Base-by-base conservation (phyloP, 35 echinoderm and acorn worm genomes). In the Lytechinus pictus region DNA sequence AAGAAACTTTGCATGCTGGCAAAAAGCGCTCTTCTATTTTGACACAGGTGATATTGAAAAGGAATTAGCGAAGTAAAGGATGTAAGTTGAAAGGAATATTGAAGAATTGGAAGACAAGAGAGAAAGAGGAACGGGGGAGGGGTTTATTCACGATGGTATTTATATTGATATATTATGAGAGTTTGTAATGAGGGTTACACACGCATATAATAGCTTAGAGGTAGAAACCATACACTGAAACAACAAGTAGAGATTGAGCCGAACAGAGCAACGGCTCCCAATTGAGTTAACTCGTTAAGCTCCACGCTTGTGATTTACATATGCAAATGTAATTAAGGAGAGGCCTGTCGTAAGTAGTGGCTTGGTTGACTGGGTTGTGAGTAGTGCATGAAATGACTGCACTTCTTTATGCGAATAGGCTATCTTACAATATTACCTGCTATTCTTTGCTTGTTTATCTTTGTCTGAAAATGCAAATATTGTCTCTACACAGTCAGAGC, bases 241-340 rank as follows among this genome's bases (percentile, higher is more conserved):
- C 9, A 90, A 44, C 88, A 90, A 12, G 28, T 44, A 54, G 29
- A 90, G 88, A 90, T 52, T 90, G 52, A 54, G 88, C 88, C 27
- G 44, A 90, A 54, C 52, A 90, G 28, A 5, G 88, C 88, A 12
- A 90, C 21, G 21, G 66, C 66, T 79, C 66, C 19, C 66, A 79
- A 79, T 79, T 79, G 66, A 79, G 66, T 79, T 79, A 79, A 79
- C 66, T 79, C 66, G 88, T 54, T 90, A 54, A 54, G 28, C 88
- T 52, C 88, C 14, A 44, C 16, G 88, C 88, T 54, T 54, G 29
- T 90, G 29, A 90, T 90, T 90, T 90, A 90, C 88, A 90, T 90
- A 90, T 90, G 88, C 88, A 90, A 90, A 90, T 90, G 88, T 90
- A 90, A 90, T 54, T 90, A 52, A 79, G 88, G 88, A 90, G 52